Evolutionary conservation across 2,888 invertebrate genomes (phyloP), one percentile per base, ranked within the genome.

Genomic region (Ochropleura plecta): DNA sequence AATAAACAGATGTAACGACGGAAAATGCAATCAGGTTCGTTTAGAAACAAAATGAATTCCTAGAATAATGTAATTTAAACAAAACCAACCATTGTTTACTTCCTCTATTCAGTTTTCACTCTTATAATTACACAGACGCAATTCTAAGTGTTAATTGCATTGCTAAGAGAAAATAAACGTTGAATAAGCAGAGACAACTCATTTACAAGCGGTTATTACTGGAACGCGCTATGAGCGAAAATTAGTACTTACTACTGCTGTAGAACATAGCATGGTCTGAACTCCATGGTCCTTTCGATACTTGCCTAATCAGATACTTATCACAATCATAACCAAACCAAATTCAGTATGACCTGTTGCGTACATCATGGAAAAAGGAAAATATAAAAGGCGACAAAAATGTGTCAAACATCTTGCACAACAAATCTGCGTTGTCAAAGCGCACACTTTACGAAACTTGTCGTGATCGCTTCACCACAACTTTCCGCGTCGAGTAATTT

Each of bases 401-500:
- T 78, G 88, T 93, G 93, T 92, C 92, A 89, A 90, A 88, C 89
- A 80, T 85, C 90, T 96, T 95, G 90, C 95, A 89, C 92, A 94
- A 95, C 84, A 85, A 88, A 88, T 88, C 88, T 72, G 70, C 70
- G 70, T 88, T 90, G 92, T 89, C 91, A 93, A 91, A 92, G 91
- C 90, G 87, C 88, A 83, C 77, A 88, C 84, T 94, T 96, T 95
- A 85, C 95, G 95, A 95, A 95, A 96, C 90, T 91, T 84, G 90
- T 94, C 95, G 95, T 95, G 95, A 93, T 93, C 91, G 84, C 87
- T 86, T 91, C 94, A 93, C 95, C 94, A 89, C 95, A 93, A 91
- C 90, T 93, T 94, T 93, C 93, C 92, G 93, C 91, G 91, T 91
- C 93, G 82, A 87, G 86, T 86, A 89, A 90, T 93, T 92, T 92